Evolutionary conservation across 2,797 vertebrate genomes (phyloP), one percentile per base, ranked within the genome.

Genomic region (Poecilia wingei): DNA sequence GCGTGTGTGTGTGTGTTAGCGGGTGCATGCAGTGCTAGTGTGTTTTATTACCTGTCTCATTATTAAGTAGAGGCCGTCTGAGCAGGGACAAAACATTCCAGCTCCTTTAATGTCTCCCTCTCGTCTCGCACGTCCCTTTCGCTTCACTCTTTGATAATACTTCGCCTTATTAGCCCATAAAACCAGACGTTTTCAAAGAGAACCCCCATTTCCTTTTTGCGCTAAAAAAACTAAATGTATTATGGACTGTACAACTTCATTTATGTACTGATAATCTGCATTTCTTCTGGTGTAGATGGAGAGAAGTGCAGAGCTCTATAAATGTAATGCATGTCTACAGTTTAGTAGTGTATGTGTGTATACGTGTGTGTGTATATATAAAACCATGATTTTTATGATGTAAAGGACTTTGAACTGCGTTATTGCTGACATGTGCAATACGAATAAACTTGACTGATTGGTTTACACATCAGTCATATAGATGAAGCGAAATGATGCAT

Each of bases 11-110:
- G 36, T 68, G 59, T 74, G 46, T 85, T 53, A 49, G 82, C 70
- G 87, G 51, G 84, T 82, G 77, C 31, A 83, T 86, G 87, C 72
- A 55, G 72, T 85, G 88, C 87, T 78, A 85, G 84, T 91, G 87
- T 91, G 87, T 90, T 95, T 95, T 95, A 95, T 95, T 95, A 95
- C 92, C 94, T 92, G 94, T 94, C 93, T 95, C 94, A 94, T 95
- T 95, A 94, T 94, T 94, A 94, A 94, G 94, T 89, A 82, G 91
- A 92, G 92, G 89, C 87, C 73, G 79, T 88, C 87, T 91, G 87
- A 91, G 87, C 85, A 70, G 87, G 90, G 90, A 95, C 93, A 91
- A 88, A 94, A 94, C 95, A 94, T 96, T 95, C 95, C 94, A 94
- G 91, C 82, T 91, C 91, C 90, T 90, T 94, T 94, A 95, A 95